phyloP scores from a whole-genome alignment of 2,113 vertebrate genomes.

The Chloebia gouldiae region DNA sequence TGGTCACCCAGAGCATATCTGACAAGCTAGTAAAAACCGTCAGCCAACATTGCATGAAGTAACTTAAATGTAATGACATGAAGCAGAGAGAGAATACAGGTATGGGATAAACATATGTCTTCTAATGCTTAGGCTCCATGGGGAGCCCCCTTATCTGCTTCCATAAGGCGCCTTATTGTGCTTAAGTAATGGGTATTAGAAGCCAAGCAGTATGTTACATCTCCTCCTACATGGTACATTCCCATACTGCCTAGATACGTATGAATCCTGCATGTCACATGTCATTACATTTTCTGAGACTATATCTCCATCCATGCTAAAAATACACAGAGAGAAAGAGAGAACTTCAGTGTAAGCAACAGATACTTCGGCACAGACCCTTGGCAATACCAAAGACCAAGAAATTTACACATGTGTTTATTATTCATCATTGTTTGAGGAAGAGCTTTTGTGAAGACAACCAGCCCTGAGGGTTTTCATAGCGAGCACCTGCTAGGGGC shows the following conservation, averaged over 20 bases:
- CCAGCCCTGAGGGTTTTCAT: neutral
- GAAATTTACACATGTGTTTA: conserved; percentile 30
- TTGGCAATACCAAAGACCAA: conserved; percentile 33
- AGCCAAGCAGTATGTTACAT: conserved; percentile 65
- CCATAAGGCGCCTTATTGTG: conserved; percentile 62
- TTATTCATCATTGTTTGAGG: conserved; percentile 44
- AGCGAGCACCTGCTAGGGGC: neutral
- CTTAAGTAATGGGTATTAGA: conserved; percentile 69
- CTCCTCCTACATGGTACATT: conserved; percentile 67
- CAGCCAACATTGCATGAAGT: neutral
- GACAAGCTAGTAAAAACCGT: neutral
- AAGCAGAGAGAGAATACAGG: neutral
- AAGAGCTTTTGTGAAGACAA: neutral
- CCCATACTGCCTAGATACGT: conserved; percentile 64
- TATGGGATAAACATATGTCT: conserved; percentile 43
- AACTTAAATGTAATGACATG: neutral
- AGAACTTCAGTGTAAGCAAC: conserved; percentile 59
- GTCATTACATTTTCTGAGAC: conserved; percentile 65
- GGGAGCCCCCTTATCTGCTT: conserved; percentile 60
- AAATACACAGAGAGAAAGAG: conserved; percentile 40
- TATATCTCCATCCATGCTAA: conserved; percentile 55
- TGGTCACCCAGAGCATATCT: neutral
- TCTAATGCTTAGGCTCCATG: conserved; percentile 26
- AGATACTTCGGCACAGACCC: conserved; percentile 62
- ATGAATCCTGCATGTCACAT: conserved; percentile 63